Evolutionary conservation across 2,113 vertebrate species (phyloP), one percentile per base, ranked within the genome.

Genomic region (Amphiprion ocellaris): DNA sequence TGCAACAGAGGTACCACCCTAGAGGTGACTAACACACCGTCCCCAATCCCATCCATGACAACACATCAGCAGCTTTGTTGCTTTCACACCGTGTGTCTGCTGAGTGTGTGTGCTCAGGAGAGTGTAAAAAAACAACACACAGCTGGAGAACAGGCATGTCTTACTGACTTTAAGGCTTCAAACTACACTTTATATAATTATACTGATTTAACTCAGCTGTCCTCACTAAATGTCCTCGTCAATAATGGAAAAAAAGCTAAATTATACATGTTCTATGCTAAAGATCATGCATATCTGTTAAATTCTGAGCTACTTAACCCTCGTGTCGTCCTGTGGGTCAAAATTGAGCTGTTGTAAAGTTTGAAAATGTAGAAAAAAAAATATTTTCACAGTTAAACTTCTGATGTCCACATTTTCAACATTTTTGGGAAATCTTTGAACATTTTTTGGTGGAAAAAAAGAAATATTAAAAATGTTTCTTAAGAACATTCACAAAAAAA

Each of bases 1-100:
- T 90, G 90, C 82, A 82, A 81, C 44, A 65, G 80, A 83, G 79
- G 79, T 79, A 81, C 83, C 87, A 89, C 92, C 90, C 86, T 87
- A 56, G 81, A 88, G 85, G 87, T 79, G 84, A 82, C 87, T 88
- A 92, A 92, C 80, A 0, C 83, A 74, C 80, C 90, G 47, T 90
- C 71, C 50, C 85, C 86, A 89, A 88, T 89, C 83, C 87, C 61
- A 85, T 90, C 83, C 83, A 69, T 19, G 15, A 77, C 72, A 80
- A 76, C 86, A 84, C 73, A 55, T 75, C 80, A 53, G 39, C 58
- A 12, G 77, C 69, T 73, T 77, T 83, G 80, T 73, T 47, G 76
- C 28, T 58, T 72, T 33, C 69, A 56, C 39, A 24, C 28, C 5
- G 10, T 55, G 67, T 69, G 33, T 73, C 33, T 58, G 82, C 37